A percentile compares a stretch with the other conserved stretches of the same genome.
Evolutionary conservation across 1,140 invertebrate species (phyloP).

Genomic region (Cydia strobilella): DNA sequence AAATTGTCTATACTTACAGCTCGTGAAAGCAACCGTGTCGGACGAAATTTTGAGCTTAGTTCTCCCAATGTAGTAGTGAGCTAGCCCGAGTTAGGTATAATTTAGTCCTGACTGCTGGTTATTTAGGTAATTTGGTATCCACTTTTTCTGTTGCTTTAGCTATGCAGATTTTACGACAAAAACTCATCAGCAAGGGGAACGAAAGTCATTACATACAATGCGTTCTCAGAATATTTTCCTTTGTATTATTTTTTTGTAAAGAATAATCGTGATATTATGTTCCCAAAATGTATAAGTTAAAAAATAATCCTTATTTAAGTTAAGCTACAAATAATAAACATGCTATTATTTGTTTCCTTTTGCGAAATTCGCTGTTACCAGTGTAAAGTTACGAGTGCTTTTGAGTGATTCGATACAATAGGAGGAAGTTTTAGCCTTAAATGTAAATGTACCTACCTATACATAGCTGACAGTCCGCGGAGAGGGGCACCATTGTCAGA

Average conservation of each 20-base stretch:
- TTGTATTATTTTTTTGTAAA: conserved; percentile 14
- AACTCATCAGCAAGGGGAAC: conserved; percentile 11
- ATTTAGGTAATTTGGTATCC: conserved; percentile 14
- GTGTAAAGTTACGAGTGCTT: not conserved
- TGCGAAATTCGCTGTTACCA: not conserved
- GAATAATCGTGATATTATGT: not conserved
- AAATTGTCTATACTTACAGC: not conserved
- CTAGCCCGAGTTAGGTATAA: conserved; percentile 6
- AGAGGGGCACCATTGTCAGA: conserved; percentile 34
- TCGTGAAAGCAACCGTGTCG: not conserved
- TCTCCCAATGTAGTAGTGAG: not conserved
- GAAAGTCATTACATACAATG: conserved; percentile 18
- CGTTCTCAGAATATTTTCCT: conserved; percentile 10
- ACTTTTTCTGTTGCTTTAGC: not conserved
- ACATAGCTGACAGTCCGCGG: conserved; percentile 18
- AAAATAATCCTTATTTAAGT: not conserved
- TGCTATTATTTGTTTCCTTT: not conserved
- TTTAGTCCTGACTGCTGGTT: conserved; percentile 15
- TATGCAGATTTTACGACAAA: conserved; percentile 29
- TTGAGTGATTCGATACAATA: conserved; percentile 27
- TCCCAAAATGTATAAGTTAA: not conserved
- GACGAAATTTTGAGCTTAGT: not conserved
- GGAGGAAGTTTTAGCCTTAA: conserved; percentile 35
- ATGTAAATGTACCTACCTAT: conserved; percentile 36
- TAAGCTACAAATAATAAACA: not conserved